These are phyloP conservation scores for Actinostola sp. DNA, from an alignment of 92 coral and sea anemone species.

Conservation along the genomic window DNA sequence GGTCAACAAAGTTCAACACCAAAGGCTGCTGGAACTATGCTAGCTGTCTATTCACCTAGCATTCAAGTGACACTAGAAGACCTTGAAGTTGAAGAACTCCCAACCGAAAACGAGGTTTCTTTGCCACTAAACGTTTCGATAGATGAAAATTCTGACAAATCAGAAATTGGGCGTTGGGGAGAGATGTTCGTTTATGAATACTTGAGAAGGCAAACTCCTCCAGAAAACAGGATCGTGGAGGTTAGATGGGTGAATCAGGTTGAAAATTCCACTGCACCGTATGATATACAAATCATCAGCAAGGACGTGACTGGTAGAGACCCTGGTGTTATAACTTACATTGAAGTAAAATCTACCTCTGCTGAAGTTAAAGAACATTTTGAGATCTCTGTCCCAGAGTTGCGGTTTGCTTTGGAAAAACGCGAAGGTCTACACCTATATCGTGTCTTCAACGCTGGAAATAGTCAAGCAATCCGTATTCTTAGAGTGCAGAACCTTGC, in stretches of 20 bases:
- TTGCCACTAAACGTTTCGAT: constrained; percentile 46
- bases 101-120: constrained; percentile 20
- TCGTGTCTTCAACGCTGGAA: constrained; percentile 91
- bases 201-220: constrained; percentile 37
- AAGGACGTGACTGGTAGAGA: constrained; percentile 17
- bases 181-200: constrained; percentile 72
- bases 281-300: constrained; percentile 67
- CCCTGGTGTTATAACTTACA: constrained; percentile 33
- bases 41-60: constrained; percentile 1
- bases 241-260: constrained; percentile 74
- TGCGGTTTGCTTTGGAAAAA: constrained; percentile 64
- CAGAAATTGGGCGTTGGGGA: constrained; percentile 89
- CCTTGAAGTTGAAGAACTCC: constrained; percentile 73
- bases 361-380: constrained; percentile 68
- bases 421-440: constrained; percentile 71
- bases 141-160: constrained; percentile 53
- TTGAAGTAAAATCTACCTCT: constrained; percentile 85
- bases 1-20: not conserved
- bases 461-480: constrained; percentile 47
- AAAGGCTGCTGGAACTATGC: not conserved
- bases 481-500: constrained; percentile 72
- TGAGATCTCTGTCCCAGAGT: constrained; percentile 81
- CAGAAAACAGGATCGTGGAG: constrained; percentile 20
- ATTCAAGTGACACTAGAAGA: constrained; percentile 9
- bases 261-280: constrained; percentile 69